Base-by-base conservation (phyloP, 2,888 invertebrate species). In the Mesoligia furuncula region DNA sequence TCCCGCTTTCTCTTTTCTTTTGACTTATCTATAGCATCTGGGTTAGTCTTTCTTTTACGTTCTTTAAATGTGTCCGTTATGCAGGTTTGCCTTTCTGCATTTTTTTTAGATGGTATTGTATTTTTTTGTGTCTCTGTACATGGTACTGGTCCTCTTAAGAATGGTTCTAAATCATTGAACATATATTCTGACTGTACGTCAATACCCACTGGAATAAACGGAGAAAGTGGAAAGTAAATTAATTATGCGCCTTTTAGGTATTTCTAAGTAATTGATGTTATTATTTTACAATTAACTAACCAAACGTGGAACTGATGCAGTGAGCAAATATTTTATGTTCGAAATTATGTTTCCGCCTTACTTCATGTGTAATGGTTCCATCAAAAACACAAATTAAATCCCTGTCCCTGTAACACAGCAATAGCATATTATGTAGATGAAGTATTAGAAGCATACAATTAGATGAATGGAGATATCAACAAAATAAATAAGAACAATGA, bases 301-400 rank as follows among this genome's bases (percentile, higher is more conserved):
- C 97, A 93, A 97, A 97, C 84, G 92, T 95, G 67, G 97, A 97
- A 88, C 98, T 98, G 67, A 98, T 95, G 81, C 97, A 97, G 90
- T 97, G 95, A 39, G 95, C 97, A 74, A 92, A 91, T 75, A 98
- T 93, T 88, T 94, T 95, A 80, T 97, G 94, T 84, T 96, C 95
- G 68, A 90, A 91, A 42, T 83, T 88, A 72, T 94, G 92, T 87
- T 94, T 94, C 78, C 97, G 92, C 54, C 93, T 92, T 62, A 97
- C 90, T 85, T 93, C 92, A 88, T 94, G 95, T 20, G 89, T 92
- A 66, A 97, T 94, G 73, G 87, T 91, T 24, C 95, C 96, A 88
- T 96, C 94, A 85, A 96, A 96, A 13, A 97, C 85, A 66, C 92
- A 91, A 75, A 96, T 94, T 67, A 97, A 92, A 85, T 96, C 94